Conservation (phyloP, 1,140 invertebrate species). For the Drosophila biarmipes region DNA sequence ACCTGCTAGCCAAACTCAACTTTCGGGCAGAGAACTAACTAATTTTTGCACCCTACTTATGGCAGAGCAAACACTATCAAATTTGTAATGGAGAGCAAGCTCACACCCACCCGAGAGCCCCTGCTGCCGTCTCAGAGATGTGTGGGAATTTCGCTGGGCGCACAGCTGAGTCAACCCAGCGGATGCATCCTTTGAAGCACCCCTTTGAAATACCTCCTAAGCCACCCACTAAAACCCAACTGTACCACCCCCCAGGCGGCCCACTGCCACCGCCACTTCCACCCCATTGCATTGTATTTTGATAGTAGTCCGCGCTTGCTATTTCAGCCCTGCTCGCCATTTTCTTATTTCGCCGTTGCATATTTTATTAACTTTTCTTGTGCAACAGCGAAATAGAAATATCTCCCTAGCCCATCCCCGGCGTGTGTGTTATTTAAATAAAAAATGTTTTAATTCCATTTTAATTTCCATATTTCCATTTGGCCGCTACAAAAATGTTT, state of each 20-base stretch:
- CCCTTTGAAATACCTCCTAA: background rate
- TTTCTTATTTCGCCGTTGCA: constrained; percentile 40
- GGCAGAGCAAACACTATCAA: constrained; percentile 44
- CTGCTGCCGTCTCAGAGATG: constrained; percentile 12
- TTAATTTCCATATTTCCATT: constrained; percentile 58
- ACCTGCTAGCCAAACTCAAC: constrained; percentile 8
- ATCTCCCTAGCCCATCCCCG: background rate
- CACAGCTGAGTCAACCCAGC: constrained; percentile 52
- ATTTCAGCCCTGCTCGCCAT: constrained; percentile 20
- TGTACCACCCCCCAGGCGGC: too few relatives aligned
- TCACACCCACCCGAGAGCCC: background rate
- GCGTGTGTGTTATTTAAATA: constrained; percentile 19
- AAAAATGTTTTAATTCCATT: constrained; percentile 54
- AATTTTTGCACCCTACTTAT: constrained; percentile 32
- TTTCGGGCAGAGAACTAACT: constrained; percentile 1
- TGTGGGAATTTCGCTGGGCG: constrained; percentile 53
- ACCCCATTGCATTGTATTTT: constrained; percentile 36
- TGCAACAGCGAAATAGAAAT: constrained; percentile 9
- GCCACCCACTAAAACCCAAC: background rate
- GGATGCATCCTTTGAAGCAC: constrained; percentile 1
- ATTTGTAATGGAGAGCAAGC: constrained; percentile 21
- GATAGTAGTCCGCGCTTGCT: constrained; percentile 49
- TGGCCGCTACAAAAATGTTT: constrained; percentile 37
- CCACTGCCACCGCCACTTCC: background rate
- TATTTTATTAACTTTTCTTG: constrained; percentile 50